Evolutionary conservation across 2,113 vertebrate genomes (phyloP).

Genomic region (Chionodraco myersi): DNA sequence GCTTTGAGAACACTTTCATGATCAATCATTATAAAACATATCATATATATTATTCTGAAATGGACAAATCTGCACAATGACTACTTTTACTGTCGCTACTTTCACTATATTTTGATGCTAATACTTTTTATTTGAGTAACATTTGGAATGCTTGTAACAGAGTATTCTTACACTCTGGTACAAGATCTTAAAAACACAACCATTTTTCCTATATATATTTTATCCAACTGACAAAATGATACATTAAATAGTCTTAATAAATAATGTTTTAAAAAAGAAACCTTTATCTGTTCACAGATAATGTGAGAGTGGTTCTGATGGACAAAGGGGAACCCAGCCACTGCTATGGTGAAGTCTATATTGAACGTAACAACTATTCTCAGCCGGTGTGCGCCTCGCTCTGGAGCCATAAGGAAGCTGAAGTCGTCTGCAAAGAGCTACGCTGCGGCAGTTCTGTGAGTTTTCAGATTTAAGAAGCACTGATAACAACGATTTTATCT

Average conservation of each 20-base stretch:
- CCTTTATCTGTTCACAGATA: constrained; percentile 45
- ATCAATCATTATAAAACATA: too few species aligned
- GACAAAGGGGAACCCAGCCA: fast-evolving
- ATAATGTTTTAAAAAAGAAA: not conserved
- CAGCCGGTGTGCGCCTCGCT: constrained; percentile 31
- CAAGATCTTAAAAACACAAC: too few species aligned
- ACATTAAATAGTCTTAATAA: not conserved
- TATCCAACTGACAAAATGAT: not conserved
- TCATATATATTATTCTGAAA: too few species aligned
- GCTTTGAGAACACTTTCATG: too few species aligned
- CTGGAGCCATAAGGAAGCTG: fast-evolving
- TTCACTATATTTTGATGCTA: too few species aligned
- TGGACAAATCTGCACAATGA: too few species aligned
- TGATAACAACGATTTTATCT: too few species aligned
- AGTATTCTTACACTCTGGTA: too few species aligned
- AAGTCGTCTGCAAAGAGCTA: constrained; percentile 69
- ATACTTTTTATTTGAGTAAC: too few species aligned
- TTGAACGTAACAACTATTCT: fast-evolving
- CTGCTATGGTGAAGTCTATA: constrained; percentile 53
- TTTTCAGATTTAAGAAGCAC: not conserved
- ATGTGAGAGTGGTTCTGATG: constrained; percentile 44
- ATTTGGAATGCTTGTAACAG: too few species aligned
- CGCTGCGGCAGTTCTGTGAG: constrained; percentile 52
- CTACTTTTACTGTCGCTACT: too few species aligned
- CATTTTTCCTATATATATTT: not conserved